A percentile compares a stretch with the other conserved stretches of the same genome.
phyloP scores from a whole-genome alignment of 2,797 vertebrate species.

The Saxicola maurus region DNA sequence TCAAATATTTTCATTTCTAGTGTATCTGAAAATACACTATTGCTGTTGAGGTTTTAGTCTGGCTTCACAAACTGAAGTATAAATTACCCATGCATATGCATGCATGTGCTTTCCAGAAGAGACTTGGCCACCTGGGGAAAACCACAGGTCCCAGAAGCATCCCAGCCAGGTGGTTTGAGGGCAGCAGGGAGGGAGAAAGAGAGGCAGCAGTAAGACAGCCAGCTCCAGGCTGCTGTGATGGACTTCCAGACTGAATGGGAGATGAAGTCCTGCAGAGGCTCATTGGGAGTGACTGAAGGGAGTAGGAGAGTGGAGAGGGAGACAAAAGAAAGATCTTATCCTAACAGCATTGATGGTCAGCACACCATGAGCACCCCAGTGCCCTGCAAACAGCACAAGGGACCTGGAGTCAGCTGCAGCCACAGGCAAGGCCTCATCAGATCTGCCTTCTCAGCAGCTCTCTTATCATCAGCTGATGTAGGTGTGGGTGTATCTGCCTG shows the following conservation, averaged over 20 bases:
- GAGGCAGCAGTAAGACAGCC: background rate
- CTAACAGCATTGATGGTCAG: background rate
- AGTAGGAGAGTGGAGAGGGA: background rate
- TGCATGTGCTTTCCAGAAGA: background rate
- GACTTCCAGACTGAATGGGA: background rate
- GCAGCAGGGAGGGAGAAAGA: background rate
- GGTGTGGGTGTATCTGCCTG: background rate
- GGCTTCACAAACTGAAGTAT: background rate
- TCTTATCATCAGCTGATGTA: background rate
- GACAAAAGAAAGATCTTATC: background rate
- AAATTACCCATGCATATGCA: background rate
- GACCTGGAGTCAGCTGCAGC: background rate
- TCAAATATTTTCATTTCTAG: background rate
- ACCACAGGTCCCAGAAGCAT: background rate
- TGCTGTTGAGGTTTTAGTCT: background rate
- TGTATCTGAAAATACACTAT: background rate
- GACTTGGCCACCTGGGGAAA: background rate
- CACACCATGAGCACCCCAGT: background rate
- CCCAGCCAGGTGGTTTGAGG: background rate
- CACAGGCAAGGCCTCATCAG: background rate
- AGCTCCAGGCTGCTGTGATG: background rate
- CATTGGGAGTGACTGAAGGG: fast-evolving
- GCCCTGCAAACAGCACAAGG: background rate
- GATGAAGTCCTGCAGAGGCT: fast-evolving
- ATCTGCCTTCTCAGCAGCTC: background rate